Percentiles rank a stretch among this genome's conserved stretches.
Conservation (phyloP, 2,113 vertebrate species). For the Laticauda colubrina region DNA sequence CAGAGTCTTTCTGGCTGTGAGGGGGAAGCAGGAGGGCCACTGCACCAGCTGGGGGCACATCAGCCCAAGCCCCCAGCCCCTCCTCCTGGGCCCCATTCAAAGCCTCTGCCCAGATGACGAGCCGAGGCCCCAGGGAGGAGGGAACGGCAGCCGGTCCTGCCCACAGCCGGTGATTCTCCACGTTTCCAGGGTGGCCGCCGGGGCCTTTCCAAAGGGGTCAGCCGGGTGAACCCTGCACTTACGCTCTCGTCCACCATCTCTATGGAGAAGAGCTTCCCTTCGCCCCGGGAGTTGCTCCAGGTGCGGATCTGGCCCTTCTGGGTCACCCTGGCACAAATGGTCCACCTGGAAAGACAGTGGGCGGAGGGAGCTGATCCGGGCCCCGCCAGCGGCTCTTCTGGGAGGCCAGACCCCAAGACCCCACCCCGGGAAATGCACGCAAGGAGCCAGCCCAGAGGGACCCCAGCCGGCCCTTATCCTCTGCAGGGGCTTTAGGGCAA, state of each 20-base stretch:
- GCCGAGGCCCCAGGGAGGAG: neutral
- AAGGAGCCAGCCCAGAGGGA: too few species aligned
- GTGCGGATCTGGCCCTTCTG: slow-evolving; percentile 91
- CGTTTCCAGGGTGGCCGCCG: neutral
- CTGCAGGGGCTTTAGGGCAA: too few species aligned
- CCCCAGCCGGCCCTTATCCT: neutral
- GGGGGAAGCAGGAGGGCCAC: neutral
- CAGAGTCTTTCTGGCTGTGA: neutral
- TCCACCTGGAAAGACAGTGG: slow-evolving; percentile 81
- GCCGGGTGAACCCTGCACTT: slow-evolving; percentile 58
- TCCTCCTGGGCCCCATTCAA: accelerated
- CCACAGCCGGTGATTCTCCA: neutral
- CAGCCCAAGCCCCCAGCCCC: neutral
- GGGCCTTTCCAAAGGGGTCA: too few species aligned
- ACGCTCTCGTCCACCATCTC: slow-evolving; percentile 96
- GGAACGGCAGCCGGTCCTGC: neutral
- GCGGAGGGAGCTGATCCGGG: neutral
- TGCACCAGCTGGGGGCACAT: neutral
- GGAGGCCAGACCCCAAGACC: neutral
- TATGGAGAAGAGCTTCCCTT: slow-evolving; percentile 94
- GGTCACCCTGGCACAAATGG: slow-evolving; percentile 90
- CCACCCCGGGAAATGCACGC: too few species aligned
- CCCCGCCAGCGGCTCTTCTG: neutral
- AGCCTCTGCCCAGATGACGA: neutral
- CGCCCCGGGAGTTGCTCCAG: slow-evolving; percentile 96